Base-by-base conservation (phyloP, 2,888 invertebrate genomes). In the Zygothrica quintamaculata region DNA sequence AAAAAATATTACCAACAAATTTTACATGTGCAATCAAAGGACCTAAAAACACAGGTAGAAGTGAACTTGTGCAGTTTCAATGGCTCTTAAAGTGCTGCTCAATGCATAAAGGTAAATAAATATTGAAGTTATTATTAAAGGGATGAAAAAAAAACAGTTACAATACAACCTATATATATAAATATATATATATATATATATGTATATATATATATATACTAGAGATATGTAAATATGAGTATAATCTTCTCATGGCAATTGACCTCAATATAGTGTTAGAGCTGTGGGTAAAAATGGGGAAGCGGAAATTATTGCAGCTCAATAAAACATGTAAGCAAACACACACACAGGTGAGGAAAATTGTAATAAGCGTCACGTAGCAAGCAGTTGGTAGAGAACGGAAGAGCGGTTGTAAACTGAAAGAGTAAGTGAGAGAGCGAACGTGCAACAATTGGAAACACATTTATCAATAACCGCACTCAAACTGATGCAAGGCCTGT, bases 391-490 rank as follows among this genome's bases (percentile, higher is more conserved):
- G 42, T 47, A 34, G 12, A 31, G 42, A 18, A 15, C 33, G n/a
- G 9, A 12, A 37, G 15, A 40, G 42, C 22, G 18, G n/a, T n/a
- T n/a, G n/a, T n/a, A 12, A n/a, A 39, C 13, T 34, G 39, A 37
- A 3, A 29, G 16, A 36, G 52, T 18, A 7, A 39, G 26, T 11
- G 7, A 13, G 13, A 6, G 6, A 26, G 34, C 29, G 44, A 34
- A 29, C 31, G 34, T 59, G 59, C 65, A 71, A 75, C 85, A 84
- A 82, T 82, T 84, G 78, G 74, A 82, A 75, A 82, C 67, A 87
- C 82, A 82, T 87, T 82, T 82, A 84, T 82, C 82, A 82, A 71
- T 66, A 84, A 87, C 87, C 82, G 15, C 78, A 78, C 64, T 53
- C 65, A 67, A 77, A 82, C 77, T 69, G 70, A 73, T 65, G 74